Evolutionary conservation across 2,797 vertebrate genomes (phyloP).

Genomic region (Tamandua tetradactyla): DNA sequence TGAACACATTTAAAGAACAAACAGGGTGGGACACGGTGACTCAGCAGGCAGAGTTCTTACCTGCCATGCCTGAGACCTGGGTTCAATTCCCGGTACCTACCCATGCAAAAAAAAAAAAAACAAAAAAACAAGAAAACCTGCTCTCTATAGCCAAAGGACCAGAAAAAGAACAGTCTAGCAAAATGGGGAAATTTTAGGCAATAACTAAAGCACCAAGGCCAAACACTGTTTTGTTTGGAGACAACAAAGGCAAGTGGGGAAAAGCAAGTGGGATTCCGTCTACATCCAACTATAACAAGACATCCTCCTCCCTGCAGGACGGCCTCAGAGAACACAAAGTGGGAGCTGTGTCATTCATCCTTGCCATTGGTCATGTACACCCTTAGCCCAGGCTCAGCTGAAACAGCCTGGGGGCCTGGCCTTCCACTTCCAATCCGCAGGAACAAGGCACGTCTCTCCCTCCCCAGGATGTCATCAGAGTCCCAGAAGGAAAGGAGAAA

Average conservation of each 20-base stretch:
- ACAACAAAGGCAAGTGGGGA: background rate
- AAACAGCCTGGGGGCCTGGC: background rate
- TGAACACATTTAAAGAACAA: too few relatives aligned
- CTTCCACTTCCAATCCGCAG: too few relatives aligned
- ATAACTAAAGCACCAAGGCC: background rate
- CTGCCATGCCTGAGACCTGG: too few relatives aligned
- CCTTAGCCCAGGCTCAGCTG: accelerated
- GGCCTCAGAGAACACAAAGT: background rate
- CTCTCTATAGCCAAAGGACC: background rate
- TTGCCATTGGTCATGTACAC: background rate
- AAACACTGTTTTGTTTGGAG: too few relatives aligned
- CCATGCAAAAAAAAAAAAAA: background rate
- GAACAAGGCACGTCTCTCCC: background rate
- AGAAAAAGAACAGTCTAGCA: background rate
- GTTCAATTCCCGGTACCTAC: too few relatives aligned
- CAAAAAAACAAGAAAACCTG: background rate
- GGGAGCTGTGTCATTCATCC: background rate
- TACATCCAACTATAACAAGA: background rate
- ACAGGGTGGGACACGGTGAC: too few relatives aligned
- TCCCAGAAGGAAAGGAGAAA: background rate
- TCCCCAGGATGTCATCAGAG: too few relatives aligned
- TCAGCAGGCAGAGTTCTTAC: too few relatives aligned
- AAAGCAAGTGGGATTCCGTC: too few relatives aligned
- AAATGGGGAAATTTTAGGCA: background rate
- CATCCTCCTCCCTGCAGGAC: too few relatives aligned